Percentiles rank a stretch among this genome's conserved stretches.
Conservation (phyloP, 2,888 invertebrate genomes). For the Caenorhabditis sp. region DNA sequence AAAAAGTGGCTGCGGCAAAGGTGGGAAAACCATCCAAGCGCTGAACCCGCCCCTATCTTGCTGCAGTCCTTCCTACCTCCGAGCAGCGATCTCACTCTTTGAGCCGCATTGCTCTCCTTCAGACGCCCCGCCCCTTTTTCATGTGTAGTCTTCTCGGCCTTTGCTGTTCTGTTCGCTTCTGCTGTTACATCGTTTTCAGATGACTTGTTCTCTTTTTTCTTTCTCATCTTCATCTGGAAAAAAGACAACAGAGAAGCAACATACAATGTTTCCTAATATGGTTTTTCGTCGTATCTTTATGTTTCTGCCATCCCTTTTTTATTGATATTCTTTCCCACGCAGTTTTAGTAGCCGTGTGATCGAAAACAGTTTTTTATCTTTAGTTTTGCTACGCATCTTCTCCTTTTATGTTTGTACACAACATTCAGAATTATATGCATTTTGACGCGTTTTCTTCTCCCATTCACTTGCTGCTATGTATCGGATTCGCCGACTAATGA, state of each 20-base stretch:
- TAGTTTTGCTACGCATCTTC: slow-evolving; percentile 38
- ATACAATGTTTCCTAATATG: slow-evolving; percentile 21
- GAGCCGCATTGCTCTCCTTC: slow-evolving; percentile 48
- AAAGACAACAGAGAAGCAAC: not conserved
- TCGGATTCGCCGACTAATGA: slow-evolving; percentile 27
- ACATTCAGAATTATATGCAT: slow-evolving; percentile 29
- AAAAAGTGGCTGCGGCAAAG: slow-evolving; percentile 53
- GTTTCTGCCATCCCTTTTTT: not conserved
- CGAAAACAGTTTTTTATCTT: slow-evolving; percentile 30
- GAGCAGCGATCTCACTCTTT: slow-evolving; percentile 56
- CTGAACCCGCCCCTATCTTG: slow-evolving; percentile 50
- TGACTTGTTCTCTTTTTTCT: not conserved
- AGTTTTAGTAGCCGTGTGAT: slow-evolving; percentile 19
- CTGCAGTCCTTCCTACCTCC: slow-evolving; percentile 35
- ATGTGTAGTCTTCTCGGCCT: slow-evolving; percentile 51
- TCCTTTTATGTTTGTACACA: slow-evolving; percentile 37
- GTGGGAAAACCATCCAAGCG: slow-evolving; percentile 50
- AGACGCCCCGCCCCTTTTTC: slow-evolving; percentile 47
- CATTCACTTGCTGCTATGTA: slow-evolving; percentile 31
- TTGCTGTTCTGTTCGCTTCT: slow-evolving; percentile 35
- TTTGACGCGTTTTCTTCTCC: slow-evolving; percentile 5
- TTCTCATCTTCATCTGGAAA: slow-evolving; percentile 3
- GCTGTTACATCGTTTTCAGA: slow-evolving; percentile 40
- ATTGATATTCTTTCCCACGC: slow-evolving; percentile 8
- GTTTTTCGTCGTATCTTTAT: too few relatives aligned